Evolutionary conservation across 2,888 invertebrate species (phyloP).

Genomic region (Spisula subtruncata): DNA sequence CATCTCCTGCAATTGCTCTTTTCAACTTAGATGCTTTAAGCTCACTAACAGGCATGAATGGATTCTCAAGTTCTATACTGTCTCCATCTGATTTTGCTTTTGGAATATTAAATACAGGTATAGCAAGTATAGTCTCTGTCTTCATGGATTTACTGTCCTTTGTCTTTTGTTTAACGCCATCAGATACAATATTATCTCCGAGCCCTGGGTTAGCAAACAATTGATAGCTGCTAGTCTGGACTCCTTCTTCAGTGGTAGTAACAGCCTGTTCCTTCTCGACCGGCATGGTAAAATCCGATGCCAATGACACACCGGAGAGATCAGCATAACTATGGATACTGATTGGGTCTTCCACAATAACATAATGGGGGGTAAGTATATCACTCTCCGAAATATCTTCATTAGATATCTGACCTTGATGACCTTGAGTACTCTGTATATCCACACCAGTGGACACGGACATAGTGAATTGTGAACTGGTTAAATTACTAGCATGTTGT

Average conservation of each 20-base stretch:
- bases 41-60: background rate
- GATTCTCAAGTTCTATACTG: background rate
- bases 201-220: background rate
- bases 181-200: background rate
- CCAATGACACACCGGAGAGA: constrained; percentile 21
- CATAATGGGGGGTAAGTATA: constrained; percentile 38
- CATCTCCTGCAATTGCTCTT: background rate
- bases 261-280: background rate
- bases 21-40: background rate
- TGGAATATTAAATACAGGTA: constrained; percentile 23
- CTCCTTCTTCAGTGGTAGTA: background rate
- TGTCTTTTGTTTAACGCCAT: background rate
- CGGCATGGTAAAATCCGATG: background rate
- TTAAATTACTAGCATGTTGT: background rate
- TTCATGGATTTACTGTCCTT: background rate
- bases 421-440: background rate
- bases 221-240: background rate
- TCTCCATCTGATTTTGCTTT: background rate
- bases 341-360: constrained; percentile 48
- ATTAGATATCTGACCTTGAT: background rate
- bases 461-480: background rate
- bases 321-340: constrained; percentile 43
- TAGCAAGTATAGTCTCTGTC: constrained; percentile 39
- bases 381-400: constrained; percentile 23
- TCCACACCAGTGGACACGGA: background rate